These are phyloP conservation scores for Pholis gunnellus DNA, from an alignment of 2,113 vertebrate species.

Conservation along the genomic window DNA sequence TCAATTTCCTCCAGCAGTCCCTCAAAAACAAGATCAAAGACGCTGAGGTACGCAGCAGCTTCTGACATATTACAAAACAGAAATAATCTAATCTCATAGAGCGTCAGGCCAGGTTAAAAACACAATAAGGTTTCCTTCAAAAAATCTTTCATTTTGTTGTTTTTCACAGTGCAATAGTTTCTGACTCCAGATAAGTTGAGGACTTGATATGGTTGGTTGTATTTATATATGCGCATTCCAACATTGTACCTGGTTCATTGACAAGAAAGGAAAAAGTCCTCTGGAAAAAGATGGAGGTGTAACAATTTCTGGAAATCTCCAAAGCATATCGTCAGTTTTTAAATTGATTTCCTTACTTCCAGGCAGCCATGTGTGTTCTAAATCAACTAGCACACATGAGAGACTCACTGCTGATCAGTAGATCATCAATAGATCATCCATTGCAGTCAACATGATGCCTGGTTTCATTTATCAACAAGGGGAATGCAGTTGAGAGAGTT, in stretches of 20 bases:
- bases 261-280: neutral
- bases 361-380: too few relatives aligned
- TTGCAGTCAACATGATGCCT: neutral
- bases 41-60: conserved; percentile 73
- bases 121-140: too few relatives aligned
- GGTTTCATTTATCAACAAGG: neutral
- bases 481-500: neutral
- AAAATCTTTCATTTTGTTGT: neutral
- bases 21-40: conserved; percentile 84
- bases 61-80: neutral
- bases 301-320: too few relatives aligned
- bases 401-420: too few relatives aligned
- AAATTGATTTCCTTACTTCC: too few relatives aligned
- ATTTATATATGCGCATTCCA: neutral
- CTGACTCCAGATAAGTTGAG: neutral
- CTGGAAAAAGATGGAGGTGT: too few relatives aligned
- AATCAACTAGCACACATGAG: neutral
- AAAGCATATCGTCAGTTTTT: too few relatives aligned
- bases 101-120: too few relatives aligned
- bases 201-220: neutral
- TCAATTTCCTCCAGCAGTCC: conserved; percentile 83
- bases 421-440: too few relatives aligned
- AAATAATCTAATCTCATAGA: too few relatives aligned
- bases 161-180: neutral
- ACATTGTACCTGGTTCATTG: neutral